A percentile compares a stretch with the other conserved stretches of the same genome.
Conservation (phyloP, 2,113 vertebrate species). For the Rattus rattus region DNA sequence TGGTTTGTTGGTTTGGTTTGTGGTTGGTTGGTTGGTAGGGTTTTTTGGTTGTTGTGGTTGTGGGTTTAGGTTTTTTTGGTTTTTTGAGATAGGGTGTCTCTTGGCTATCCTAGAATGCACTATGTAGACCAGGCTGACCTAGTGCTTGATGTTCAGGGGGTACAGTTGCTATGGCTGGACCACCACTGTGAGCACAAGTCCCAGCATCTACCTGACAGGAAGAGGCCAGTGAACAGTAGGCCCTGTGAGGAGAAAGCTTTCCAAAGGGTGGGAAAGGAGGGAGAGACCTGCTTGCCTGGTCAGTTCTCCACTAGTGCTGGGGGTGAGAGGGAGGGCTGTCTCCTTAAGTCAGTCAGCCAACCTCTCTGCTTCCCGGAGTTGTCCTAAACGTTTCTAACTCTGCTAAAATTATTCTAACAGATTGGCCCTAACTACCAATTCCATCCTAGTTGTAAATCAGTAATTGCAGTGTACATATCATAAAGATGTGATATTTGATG, state of each 20-base stretch:
- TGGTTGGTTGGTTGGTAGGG: too few relatives aligned
- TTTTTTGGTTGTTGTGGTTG: neutral
- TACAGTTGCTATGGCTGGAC: neutral
- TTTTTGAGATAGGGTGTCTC: neutral
- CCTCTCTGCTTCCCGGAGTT: neutral
- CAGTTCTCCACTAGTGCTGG: neutral
- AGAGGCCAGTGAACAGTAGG: neutral
- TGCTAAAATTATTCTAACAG: neutral
- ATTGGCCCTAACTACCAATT: neutral
- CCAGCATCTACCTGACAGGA: neutral
- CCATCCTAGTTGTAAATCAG: neutral
- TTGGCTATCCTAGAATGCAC: neutral
- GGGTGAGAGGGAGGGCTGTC: neutral
- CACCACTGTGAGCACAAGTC: neutral
- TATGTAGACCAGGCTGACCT: neutral
- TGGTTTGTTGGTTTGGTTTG: too few relatives aligned
- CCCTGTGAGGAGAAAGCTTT: neutral
- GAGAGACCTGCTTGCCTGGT: neutral
- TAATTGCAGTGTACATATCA: neutral
- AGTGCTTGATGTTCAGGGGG: fast-evolving
- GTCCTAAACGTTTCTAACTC: neutral
- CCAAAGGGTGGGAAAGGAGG: neutral
- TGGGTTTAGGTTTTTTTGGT: neutral
- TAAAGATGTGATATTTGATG: neutral
- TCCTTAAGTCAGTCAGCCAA: neutral